phyloP scores from a whole-genome alignment of 2,113 vertebrate genomes.

The Cebidichthys violaceus region DNA sequence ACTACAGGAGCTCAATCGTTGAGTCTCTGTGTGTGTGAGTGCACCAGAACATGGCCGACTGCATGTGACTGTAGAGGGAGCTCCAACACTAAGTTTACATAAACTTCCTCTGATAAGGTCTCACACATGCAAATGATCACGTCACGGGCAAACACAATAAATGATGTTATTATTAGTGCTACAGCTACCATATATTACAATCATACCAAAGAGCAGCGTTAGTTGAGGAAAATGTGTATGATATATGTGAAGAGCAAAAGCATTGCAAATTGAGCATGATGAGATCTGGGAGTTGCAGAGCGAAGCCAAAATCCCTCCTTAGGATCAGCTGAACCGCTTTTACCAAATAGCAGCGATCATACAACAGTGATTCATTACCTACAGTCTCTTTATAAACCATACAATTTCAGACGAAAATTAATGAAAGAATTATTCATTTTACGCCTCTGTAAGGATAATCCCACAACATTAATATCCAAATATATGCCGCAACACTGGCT shows the following conservation, averaged over 20 bases:
- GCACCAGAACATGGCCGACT: conserved; percentile 25
- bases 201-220: conserved; percentile 68
- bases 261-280: conserved; percentile 71
- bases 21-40: conserved; percentile 4
- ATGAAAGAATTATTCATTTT: conserved; percentile 79
- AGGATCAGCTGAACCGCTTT: conserved; percentile 58
- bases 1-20: too few species aligned
- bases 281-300: conserved; percentile 66
- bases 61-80: conserved; percentile 91
- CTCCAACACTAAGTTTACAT: conserved; percentile 89
- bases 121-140: conserved; percentile 80
- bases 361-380: conserved; percentile 60
- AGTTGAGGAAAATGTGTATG: conserved; percentile 66
- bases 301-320: conserved; percentile 67
- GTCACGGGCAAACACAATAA: conserved; percentile 79
- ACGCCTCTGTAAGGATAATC: conserved; percentile 76
- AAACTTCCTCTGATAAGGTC: conserved; percentile 79
- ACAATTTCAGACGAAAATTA: conserved; percentile 65
- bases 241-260: conserved; percentile 66
- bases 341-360: conserved; percentile 40
- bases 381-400: conserved; percentile 53
- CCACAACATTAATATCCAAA: conserved; percentile 82
- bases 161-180: conserved; percentile 76
- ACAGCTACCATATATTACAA: conserved; percentile 79
- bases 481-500: conserved; percentile 75